Evolutionary conservation across 2,888 invertebrate species (phyloP), one percentile per base, ranked within the genome.

Genomic region (Drosophila cognata): DNA sequence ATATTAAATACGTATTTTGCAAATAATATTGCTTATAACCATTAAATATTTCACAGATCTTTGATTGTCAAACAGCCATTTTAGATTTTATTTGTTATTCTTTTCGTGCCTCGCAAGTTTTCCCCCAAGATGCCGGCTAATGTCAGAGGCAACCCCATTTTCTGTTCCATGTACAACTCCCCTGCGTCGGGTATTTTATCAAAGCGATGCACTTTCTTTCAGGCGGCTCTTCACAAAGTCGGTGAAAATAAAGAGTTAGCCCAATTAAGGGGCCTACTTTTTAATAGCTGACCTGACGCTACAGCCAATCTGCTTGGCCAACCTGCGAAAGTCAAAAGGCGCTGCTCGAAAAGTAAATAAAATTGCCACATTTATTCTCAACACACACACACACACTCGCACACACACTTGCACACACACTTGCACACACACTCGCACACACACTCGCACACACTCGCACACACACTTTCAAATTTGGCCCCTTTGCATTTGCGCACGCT

Each of bases 321-420:
- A 77, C 67, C 66, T 72, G 81, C 68, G 13, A 72, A 72, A 75
- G 61, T 70, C 62, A 65, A 79, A 78, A 80, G 80, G 56, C 62
- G 72, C 77, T 77, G 59, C 29, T 41, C 63, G 62, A 81, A 84
- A 85, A 84, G 88, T 76, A 85, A 88, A 85, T 89, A 85, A 89
- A 85, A 89, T 88, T 83, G 88, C 86, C 90, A 81, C 90, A 89
- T 81, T 81, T 84, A 76, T 81, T 61, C 58, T 68, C 41, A 57
- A 62, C 70, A 73, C 63, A 67, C 48, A 55, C 43, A 43, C 56
- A n/a, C 67, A 59, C 43, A 35, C 31, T 21, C 1, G 21, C 36
- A 31, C 33, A 50, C 41, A 18, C 36, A 21, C 21, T 21, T 21
- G 21, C 21, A 21, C 21, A 21, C 21, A 21, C 21, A 21, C 21